Evolutionary conservation across 2,888 invertebrate species (phyloP).

Genomic region (Acleris literana): DNA sequence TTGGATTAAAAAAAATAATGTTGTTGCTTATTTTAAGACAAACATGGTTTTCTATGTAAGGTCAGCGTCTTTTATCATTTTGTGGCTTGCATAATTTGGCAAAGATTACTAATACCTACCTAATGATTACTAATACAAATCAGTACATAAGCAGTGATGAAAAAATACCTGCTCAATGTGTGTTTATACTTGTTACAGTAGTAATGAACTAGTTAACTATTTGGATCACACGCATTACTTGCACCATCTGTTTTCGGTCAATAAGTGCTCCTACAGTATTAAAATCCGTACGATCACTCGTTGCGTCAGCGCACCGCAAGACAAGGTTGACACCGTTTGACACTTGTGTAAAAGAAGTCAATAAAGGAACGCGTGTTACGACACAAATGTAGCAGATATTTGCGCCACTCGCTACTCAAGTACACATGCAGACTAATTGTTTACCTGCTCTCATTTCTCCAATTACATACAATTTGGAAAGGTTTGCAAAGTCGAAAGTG

Average conservation of each 20-base stretch:
- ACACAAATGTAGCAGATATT: conserved; percentile 44
- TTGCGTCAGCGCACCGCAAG: conserved; percentile 25
- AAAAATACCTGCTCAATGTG: no score
- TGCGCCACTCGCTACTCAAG: conserved; percentile 39
- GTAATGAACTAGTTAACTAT: no score
- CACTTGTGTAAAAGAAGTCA: conserved; percentile 46
- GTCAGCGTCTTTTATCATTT: no score
- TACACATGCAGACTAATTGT: conserved; percentile 12
- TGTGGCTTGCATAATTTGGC: no score
- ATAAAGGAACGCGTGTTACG: conserved; percentile 41
- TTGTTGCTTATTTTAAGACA: no score
- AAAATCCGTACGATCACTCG: conserved; percentile 17
- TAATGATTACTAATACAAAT: no score
- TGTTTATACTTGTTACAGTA: no score
- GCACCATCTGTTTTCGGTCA: conserved; percentile 1
- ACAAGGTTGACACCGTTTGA: conserved; percentile 35
- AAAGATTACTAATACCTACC: no score
- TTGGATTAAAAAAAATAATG: no score
- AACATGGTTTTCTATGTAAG: no score
- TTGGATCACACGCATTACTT: no score
- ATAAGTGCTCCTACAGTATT: conserved; percentile 9
- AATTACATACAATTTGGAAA: background rate
- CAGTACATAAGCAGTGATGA: no score
- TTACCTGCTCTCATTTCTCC: conserved; percentile 17
- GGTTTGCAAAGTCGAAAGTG: conserved; percentile 6